phyloP scores from a whole-genome alignment of 2,797 vertebrate species.

The Artibeus lituratus region DNA sequence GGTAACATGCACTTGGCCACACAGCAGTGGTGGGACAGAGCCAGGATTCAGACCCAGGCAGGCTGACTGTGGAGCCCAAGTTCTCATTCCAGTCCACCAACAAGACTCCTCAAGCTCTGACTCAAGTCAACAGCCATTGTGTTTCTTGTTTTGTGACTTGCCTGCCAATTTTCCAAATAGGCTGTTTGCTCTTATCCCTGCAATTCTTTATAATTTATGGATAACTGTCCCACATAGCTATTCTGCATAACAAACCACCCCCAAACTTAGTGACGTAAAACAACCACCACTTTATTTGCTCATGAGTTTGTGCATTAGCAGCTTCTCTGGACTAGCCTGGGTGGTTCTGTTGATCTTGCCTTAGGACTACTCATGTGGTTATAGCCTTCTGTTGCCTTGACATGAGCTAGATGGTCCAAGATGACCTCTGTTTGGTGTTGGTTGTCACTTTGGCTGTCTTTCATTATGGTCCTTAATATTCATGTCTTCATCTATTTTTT shows the following conservation, averaged over 20 bases:
- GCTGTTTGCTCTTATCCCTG: background rate
- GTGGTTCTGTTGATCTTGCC: background rate
- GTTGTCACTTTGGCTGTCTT: background rate
- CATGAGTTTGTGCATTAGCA: background rate
- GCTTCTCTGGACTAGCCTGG: background rate
- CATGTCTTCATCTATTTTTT: background rate
- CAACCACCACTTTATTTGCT: background rate
- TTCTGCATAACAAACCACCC: background rate
- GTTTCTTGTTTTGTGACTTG: slow-evolving; percentile 8
- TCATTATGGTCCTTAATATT: background rate
- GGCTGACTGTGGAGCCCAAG: background rate
- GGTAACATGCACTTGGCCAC: background rate
- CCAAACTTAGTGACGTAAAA: background rate
- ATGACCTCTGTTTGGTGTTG: background rate
- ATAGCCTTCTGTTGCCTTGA: background rate
- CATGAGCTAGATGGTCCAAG: background rate
- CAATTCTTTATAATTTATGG: background rate
- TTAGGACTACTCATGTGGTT: background rate
- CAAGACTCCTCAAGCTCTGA: slow-evolving; percentile 11
- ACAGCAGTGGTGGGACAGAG: background rate
- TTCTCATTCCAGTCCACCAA: background rate
- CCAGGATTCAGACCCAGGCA: background rate
- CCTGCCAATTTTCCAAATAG: background rate
- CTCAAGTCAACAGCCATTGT: background rate
- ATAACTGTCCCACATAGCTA: background rate